Conservation (phyloP, 2,113 vertebrate species). For the Aspidoscelis tigris region DNA sequence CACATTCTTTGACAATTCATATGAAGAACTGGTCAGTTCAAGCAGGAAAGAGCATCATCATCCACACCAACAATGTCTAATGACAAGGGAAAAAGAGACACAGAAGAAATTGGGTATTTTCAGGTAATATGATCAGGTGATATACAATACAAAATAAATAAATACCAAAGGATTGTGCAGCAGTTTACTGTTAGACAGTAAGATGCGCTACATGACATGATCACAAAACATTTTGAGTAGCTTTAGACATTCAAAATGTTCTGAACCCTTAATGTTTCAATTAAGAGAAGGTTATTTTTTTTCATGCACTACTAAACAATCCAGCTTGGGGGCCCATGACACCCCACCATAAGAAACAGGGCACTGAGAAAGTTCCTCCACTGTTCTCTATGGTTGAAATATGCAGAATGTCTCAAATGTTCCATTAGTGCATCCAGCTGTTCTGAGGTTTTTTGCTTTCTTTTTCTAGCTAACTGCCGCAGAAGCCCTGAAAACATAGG, state of each 20-base stretch:
- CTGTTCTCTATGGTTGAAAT: too few species aligned
- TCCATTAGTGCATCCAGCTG: too few species aligned
- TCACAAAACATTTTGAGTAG: background rate
- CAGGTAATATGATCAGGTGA: background rate
- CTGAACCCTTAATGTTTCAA: too few species aligned
- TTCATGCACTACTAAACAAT: too few species aligned
- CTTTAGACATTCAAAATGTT: too few species aligned
- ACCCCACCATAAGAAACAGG: too few species aligned
- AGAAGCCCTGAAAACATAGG: background rate
- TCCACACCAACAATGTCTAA: conserved; percentile 64
- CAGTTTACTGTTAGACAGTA: background rate
- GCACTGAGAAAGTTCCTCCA: too few species aligned
- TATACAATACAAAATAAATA: background rate
- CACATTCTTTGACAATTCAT: conserved; percentile 65
- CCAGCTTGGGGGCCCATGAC: too few species aligned
- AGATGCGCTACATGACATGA: too few species aligned
- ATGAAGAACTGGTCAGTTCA: conserved; percentile 50
- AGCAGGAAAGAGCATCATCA: conserved; percentile 51
- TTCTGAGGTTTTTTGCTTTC: too few species aligned
- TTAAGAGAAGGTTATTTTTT: too few species aligned
- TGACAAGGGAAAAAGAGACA: conserved; percentile 28
- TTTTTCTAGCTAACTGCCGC: background rate
- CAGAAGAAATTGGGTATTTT: background rate
- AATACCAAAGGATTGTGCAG: background rate
- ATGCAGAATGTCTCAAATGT: too few species aligned